Percentiles rank a stretch among this genome's conserved stretches.
phyloP scores from a whole-genome alignment of 2,888 invertebrate species.

The Drosophila gaucha region DNA sequence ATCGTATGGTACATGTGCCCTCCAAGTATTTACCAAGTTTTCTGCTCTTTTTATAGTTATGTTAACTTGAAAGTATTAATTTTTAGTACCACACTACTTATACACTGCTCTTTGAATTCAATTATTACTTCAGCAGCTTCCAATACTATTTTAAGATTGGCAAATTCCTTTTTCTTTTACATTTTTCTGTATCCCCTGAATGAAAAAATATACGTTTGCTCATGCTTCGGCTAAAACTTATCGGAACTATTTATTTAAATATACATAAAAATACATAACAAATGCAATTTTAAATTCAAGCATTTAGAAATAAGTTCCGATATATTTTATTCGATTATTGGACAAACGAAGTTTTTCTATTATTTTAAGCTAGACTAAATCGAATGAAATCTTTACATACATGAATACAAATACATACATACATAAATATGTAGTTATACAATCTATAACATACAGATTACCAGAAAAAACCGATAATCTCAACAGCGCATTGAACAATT shows the following conservation, averaged over 20 bases:
- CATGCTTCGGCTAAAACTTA: slow-evolving; percentile 5
- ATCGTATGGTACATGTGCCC: slow-evolving; percentile 38
- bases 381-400: slow-evolving; percentile 57
- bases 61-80: slow-evolving; percentile 63
- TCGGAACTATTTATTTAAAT: background rate
- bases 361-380: slow-evolving; percentile 43
- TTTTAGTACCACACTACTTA: slow-evolving; percentile 24
- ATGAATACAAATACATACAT: slow-evolving; percentile 51
- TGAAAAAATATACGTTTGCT: slow-evolving; percentile 10
- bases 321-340: slow-evolving; percentile 17
- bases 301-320: background rate
- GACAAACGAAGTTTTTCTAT: slow-evolving; percentile 15
- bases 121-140: slow-evolving; percentile 55
- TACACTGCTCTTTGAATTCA: slow-evolving; percentile 34
- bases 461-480: slow-evolving; percentile 50
- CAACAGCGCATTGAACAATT: slow-evolving; percentile 71
- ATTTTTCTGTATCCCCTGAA: slow-evolving; percentile 22
- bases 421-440: slow-evolving; percentile 63
- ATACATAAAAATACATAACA: background rate
- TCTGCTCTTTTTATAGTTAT: slow-evolving; percentile 19
- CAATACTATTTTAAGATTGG: slow-evolving; percentile 47
- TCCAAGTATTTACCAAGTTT: slow-evolving; percentile 60
- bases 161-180: slow-evolving; percentile 26
- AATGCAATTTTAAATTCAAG: background rate
- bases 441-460: slow-evolving; percentile 44